Evolutionary conservation across 2,113 vertebrate genomes (phyloP).

Genomic region (Meriones unguiculatus): DNA sequence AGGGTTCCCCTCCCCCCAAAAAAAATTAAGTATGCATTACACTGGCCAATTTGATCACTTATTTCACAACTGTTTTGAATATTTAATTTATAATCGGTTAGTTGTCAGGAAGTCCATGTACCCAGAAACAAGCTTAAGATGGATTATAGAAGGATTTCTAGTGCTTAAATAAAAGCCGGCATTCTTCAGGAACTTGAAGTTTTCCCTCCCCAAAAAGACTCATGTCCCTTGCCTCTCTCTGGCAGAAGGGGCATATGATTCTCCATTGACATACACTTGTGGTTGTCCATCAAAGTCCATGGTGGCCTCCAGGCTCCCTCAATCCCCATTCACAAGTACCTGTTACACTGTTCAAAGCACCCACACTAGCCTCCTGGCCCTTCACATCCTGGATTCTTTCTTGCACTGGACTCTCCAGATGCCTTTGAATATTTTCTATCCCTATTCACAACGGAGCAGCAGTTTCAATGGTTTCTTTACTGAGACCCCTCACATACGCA

Average conservation of each 20-base stretch:
- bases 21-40: not conserved
- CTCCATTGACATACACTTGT: not conserved
- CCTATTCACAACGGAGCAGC: not conserved
- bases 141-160: not conserved
- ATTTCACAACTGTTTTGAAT: not conserved
- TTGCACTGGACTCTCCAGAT: not conserved
- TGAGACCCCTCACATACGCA: no score
- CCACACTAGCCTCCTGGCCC: not conserved
- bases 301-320: not conserved
- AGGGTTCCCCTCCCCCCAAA: no score
- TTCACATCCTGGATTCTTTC: not conserved
- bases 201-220: not conserved
- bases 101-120: not conserved
- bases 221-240: not conserved
- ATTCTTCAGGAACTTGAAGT: not conserved
- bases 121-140: not conserved
- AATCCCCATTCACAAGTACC: not conserved
- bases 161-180: not conserved
- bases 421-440: not conserved
- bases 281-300: not conserved
- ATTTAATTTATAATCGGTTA: not conserved
- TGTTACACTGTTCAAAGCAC: not conserved
- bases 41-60: not conserved
- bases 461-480: not conserved
- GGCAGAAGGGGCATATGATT: not conserved